These are phyloP conservation scores for Epinotia nisella DNA, from an alignment of 2,888 invertebrate species.

Conservation along the genomic window DNA sequence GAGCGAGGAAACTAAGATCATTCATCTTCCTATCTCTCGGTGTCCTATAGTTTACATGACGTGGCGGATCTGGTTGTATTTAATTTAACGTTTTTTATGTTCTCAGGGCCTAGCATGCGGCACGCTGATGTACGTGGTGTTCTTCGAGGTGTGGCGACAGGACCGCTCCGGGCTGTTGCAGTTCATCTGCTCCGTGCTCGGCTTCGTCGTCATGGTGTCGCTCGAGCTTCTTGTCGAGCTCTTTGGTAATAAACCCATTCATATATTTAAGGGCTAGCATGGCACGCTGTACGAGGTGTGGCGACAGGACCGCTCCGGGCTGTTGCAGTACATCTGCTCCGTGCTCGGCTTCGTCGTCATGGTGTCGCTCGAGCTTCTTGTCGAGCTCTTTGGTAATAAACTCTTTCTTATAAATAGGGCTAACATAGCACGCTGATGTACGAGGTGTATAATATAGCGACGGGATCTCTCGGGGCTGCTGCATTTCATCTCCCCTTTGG, in stretches of 20 bases:
- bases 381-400: slow-evolving; percentile 54
- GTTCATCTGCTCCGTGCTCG: slow-evolving; percentile 87
- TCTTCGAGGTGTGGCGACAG: slow-evolving; percentile 93
- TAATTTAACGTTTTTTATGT: neutral
- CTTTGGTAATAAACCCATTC: neutral
- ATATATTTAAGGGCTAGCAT: slow-evolving; percentile 88
- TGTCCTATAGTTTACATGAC: no score
- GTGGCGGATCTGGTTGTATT: no score
- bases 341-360: slow-evolving; percentile 88
- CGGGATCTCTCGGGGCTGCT: slow-evolving; percentile 83
- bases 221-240: slow-evolving; percentile 68
- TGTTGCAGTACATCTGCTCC: slow-evolving; percentile 86
- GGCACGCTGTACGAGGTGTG: slow-evolving; percentile 97
- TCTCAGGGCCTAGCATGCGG: slow-evolving; percentile 93
- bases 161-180: slow-evolving; percentile 85
- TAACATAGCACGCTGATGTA: slow-evolving; percentile 95
- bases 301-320: slow-evolving; percentile 79
- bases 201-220: slow-evolving; percentile 87
- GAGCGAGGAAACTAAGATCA: no score
- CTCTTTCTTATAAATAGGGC: slow-evolving; percentile 80
- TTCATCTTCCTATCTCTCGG: no score
- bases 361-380: slow-evolving; percentile 72
- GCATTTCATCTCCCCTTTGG: slow-evolving; percentile 87
- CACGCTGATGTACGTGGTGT: slow-evolving; percentile 97
- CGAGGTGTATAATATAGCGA: slow-evolving; percentile 93